Conservation (phyloP, 2,797 vertebrate genomes). For the Falco rusticolus region DNA sequence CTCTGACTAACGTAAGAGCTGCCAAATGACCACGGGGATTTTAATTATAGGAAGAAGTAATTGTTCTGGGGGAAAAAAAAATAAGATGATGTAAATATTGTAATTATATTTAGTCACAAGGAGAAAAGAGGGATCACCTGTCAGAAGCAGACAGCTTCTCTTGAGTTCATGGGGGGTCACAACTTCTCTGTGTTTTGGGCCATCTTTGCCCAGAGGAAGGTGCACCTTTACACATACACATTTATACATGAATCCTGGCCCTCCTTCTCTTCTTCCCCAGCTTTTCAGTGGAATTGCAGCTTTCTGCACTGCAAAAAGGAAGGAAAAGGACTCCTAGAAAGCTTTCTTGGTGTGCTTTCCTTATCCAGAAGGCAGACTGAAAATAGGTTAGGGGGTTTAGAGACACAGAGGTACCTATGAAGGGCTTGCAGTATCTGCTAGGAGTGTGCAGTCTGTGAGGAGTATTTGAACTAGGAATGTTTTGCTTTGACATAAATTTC, state of each 20-base stretch:
- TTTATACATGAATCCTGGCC: not conserved
- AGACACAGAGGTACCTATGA: not conserved
- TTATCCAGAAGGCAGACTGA: not conserved
- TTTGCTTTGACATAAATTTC: not conserved
- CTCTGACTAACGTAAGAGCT: not conserved
- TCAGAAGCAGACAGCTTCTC: not conserved
- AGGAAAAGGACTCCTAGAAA: not conserved
- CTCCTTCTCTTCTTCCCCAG: not conserved
- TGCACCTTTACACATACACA: not conserved
- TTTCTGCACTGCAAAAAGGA: not conserved
- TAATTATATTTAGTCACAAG: not conserved
- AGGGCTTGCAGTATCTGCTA: not conserved
- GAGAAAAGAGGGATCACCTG: not conserved
- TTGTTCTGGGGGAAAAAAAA: not conserved
- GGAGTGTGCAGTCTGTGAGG: not conserved
- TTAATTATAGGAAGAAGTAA: constrained; percentile 35
- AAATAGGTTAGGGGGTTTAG: not conserved
- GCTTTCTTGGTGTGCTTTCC: not conserved
- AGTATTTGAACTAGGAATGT: not conserved
- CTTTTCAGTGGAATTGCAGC: not conserved
- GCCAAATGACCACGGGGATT: not conserved
- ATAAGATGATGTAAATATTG: not conserved
- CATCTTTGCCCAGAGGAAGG: not conserved
- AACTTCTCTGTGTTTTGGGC: not conserved
- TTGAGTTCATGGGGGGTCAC: not conserved